Conservation (phyloP, 1,140 invertebrate species). For the Neoseiulus cucumeris region DNA sequence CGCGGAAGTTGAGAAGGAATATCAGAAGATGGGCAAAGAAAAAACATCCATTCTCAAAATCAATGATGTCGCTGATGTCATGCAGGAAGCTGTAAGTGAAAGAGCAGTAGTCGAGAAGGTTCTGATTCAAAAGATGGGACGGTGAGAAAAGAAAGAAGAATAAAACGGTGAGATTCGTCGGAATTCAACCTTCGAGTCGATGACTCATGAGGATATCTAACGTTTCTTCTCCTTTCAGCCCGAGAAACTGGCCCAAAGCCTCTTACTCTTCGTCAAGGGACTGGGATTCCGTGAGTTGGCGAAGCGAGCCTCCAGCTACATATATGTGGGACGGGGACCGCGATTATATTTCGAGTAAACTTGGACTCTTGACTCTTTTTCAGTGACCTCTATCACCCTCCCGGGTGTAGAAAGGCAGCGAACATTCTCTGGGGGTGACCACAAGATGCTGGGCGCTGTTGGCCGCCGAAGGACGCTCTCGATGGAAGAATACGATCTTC, state of each 20-base stretch:
- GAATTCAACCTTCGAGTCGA: background rate
- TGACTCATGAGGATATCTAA: background rate
- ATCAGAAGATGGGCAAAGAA: constrained; percentile 52
- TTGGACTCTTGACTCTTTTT: no score
- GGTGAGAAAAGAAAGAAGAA: background rate
- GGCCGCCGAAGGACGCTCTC: constrained; percentile 22
- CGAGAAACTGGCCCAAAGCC: constrained; percentile 23
- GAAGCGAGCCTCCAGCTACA: background rate
- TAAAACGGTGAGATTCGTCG: background rate
- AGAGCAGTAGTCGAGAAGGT: background rate
- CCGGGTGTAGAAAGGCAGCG: constrained; percentile 21
- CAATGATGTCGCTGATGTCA: constrained; percentile 53
- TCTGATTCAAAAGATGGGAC: background rate
- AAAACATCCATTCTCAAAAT: constrained; percentile 61
- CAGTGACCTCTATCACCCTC: constrained; percentile 22
- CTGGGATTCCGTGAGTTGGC: constrained; percentile 19
- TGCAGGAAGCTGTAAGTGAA: constrained; percentile 47
- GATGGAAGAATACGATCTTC: constrained; percentile 23
- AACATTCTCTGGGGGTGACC: constrained; percentile 19
- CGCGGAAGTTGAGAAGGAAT: constrained; percentile 41
- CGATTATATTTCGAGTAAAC: no score
- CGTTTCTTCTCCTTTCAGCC: constrained; percentile 17
- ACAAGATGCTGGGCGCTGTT: constrained; percentile 20
- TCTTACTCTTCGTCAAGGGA: constrained; percentile 23
- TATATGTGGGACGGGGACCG: no score